Evolutionary conservation across 2,888 invertebrate genomes (phyloP), one percentile per base, ranked within the genome.

Genomic region (Pterostichus niger): DNA sequence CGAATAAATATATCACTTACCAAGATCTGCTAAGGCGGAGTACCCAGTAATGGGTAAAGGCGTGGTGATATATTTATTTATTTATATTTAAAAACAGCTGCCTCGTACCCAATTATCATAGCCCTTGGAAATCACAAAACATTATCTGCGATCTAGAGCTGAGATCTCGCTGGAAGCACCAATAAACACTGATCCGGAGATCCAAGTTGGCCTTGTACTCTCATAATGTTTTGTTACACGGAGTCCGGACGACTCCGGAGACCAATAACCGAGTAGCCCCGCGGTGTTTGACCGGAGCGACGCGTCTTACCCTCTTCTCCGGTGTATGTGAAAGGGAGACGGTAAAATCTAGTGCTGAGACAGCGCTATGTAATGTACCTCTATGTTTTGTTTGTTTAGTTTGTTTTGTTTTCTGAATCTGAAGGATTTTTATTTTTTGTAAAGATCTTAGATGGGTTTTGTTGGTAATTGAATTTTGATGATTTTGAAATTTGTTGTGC

Each of bases 221-320:
- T 77, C 77, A 77, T 77, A 77, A 77, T 77, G 77, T 77, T 77
- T 77, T 77, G 77, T 77, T 77, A 77, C 77, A 56, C 56, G 54
- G 56, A 77, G 77, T 77, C 77, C 75, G 75, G 77, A 56, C 77
- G 54, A 7, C 56, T 77, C 77, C 40, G 40, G 77, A 56, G 77
- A 77, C 77, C 77, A 77, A 77, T 77, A 77, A 77, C 77, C 56
- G 75, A 75, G 75, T 75, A 52, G 75, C 75, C 75, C 73, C 52
- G 71, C 52, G 75, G 75, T 52, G 75, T 75, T 44, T 71, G 64
- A 64, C 64, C 64, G 64, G 64, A 64, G 64, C 31, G 15, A 15
- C 54, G 61, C 61, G 61, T 61, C 33, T 61, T 61, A 13, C 40
- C 44, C 24, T 4, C 44, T 1, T 15, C 17, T 71, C 24, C 44